phyloP scores from a whole-genome alignment of 2,113 vertebrate species.

The Gobius niger region DNA sequence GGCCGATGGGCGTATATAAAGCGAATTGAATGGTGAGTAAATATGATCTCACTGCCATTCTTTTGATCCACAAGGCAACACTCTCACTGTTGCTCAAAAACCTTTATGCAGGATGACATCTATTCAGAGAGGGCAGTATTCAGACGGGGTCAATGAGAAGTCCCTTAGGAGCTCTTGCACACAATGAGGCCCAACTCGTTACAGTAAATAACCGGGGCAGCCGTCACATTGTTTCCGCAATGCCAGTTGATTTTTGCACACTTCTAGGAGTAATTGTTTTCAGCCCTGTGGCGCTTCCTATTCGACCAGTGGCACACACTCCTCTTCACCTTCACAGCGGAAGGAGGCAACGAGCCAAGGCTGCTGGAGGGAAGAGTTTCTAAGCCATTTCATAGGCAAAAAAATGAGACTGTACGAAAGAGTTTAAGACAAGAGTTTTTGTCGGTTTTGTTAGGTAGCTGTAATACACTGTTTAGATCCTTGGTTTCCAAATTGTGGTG shows the following conservation, averaged over 20 bases:
- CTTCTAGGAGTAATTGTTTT: constrained; percentile 66
- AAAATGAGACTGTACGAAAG: constrained; percentile 24
- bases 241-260: constrained; percentile 56
- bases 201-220: constrained; percentile 72
- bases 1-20: constrained; percentile 71
- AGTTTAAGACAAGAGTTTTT: neutral
- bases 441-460: neutral
- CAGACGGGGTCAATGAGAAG: constrained; percentile 60
- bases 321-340: neutral
- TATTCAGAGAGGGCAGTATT: constrained; percentile 67
- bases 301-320: constrained; percentile 22
- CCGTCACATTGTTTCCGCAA: constrained; percentile 60
- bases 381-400: constrained; percentile 13
- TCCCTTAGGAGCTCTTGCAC: constrained; percentile 57
- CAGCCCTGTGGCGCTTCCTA: constrained; percentile 51
- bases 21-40: constrained; percentile 73
- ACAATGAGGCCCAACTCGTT: constrained; percentile 70
- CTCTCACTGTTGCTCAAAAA: constrained; percentile 68
- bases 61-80: constrained; percentile 69
- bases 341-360: neutral
- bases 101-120: constrained; percentile 73
- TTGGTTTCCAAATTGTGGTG: too few species aligned
- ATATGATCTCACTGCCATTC: constrained; percentile 75
- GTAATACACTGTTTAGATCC: neutral
- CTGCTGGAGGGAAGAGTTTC: constrained; percentile 16